Evolutionary conservation across 2,113 vertebrate species (phyloP).

Genomic region (Actenoides hombroni): DNA sequence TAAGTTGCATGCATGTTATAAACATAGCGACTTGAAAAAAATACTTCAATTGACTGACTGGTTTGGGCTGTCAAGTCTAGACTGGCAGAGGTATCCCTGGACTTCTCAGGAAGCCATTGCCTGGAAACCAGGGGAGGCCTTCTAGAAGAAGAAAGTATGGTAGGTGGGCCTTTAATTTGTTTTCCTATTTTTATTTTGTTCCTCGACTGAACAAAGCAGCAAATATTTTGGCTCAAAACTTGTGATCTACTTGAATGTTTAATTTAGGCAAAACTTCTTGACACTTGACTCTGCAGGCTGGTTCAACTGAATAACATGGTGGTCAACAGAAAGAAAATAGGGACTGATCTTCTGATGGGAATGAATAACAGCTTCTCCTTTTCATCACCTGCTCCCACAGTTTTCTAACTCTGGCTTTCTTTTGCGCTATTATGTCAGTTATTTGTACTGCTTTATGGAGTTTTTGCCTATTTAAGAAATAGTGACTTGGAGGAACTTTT

Average conservation of each 20-base stretch:
- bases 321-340: background rate
- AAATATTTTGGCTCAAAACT: background rate
- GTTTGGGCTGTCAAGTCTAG: background rate
- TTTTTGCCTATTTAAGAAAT: background rate
- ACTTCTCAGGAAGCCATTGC: background rate
- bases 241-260: background rate
- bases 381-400: background rate
- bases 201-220: background rate
- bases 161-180: background rate
- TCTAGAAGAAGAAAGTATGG: background rate
- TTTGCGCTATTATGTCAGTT: background rate
- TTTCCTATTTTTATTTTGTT: background rate
- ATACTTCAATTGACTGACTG: background rate
- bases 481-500: background rate
- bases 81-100: accelerated
- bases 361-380: background rate
- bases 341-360: background rate
- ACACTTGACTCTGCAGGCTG: background rate
- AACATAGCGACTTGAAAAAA: background rate
- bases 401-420: slow-evolving; percentile 1
- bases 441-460: background rate
- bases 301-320: background rate
- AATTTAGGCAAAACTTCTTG: background rate
- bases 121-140: background rate
- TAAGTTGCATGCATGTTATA: background rate